These are phyloP conservation scores for Colius striatus DNA, from an alignment of 2,113 vertebrate genomes.

Conservation along the genomic window DNA sequence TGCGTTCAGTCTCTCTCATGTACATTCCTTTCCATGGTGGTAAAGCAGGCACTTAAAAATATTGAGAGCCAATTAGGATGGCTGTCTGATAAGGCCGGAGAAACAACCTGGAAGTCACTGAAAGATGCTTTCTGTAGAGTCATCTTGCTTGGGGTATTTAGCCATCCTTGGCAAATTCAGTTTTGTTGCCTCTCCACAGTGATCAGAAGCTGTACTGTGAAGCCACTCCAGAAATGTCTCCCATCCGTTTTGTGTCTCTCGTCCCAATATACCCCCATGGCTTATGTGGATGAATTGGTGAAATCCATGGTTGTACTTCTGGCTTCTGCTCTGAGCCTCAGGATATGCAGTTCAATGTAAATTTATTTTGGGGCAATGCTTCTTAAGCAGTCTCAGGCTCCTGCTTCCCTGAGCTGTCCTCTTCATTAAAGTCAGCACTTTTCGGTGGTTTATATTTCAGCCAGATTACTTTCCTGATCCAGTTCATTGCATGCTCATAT, in stretches of 20 bases:
- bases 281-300: background rate
- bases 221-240: background rate
- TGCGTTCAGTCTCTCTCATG: background rate
- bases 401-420: background rate
- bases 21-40: background rate
- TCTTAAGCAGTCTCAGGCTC: slow-evolving; percentile 14
- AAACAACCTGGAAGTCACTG: background rate
- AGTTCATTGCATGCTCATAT: slow-evolving; percentile 26
- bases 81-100: background rate
- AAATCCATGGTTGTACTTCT: background rate
- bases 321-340: background rate
- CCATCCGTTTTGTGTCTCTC: background rate
- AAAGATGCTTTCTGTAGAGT: background rate
- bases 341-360: background rate
- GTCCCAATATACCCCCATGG: background rate
- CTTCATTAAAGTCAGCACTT: slow-evolving; percentile 53
- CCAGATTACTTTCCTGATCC: slow-evolving; percentile 41
- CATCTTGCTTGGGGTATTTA: background rate
- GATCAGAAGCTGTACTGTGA: background rate
- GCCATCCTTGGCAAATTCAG: background rate
- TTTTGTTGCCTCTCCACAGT: background rate
- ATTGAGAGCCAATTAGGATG: background rate
- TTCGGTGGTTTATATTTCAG: slow-evolving; percentile 28
- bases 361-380: slow-evolving; percentile 26
- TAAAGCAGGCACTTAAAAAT: background rate